These are phyloP conservation scores for Cantharis rustica DNA, from an alignment of 2,888 invertebrate genomes.

Conservation along the genomic window DNA sequence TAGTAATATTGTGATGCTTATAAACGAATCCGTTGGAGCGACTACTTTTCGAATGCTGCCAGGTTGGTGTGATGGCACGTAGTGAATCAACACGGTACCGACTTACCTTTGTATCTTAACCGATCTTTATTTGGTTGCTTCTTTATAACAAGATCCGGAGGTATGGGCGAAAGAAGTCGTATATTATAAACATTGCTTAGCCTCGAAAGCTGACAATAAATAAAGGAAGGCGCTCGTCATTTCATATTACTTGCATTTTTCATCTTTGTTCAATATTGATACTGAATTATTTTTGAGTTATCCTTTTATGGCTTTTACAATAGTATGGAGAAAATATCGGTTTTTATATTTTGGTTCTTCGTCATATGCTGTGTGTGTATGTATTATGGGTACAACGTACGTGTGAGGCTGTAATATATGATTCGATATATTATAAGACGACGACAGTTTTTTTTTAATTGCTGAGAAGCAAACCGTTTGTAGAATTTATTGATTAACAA, in stretches of 20 bases:
- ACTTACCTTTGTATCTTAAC: constrained; percentile 37
- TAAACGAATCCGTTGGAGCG: not conserved
- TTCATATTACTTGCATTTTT: not conserved
- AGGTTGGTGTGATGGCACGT: constrained; percentile 50
- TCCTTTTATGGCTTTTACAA: not conserved
- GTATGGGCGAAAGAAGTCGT: constrained; percentile 50
- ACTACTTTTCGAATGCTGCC: constrained; percentile 36
- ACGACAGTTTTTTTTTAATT: not conserved
- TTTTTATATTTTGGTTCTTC: not conserved
- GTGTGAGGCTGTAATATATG: not conserved
- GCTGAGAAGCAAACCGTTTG: not conserved
- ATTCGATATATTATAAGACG: not conserved
- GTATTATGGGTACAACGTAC: not conserved
- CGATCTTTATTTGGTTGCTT: constrained; percentile 21
- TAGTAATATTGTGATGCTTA: not conserved
- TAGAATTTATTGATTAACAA: not conserved
- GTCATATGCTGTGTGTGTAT: not conserved
- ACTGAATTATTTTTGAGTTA: not conserved
- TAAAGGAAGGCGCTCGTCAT: not conserved
- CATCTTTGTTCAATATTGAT: not conserved
- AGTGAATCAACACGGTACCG: constrained; percentile 48
- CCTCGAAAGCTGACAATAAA: not conserved
- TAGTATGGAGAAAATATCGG: not conserved
- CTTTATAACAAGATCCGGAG: constrained; percentile 50
- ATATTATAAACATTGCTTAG: constrained; percentile 20